These are phyloP conservation scores for Polypterus bichir DNA, from an alignment of 2,113 vertebrate species.

Conservation along the genomic window DNA sequence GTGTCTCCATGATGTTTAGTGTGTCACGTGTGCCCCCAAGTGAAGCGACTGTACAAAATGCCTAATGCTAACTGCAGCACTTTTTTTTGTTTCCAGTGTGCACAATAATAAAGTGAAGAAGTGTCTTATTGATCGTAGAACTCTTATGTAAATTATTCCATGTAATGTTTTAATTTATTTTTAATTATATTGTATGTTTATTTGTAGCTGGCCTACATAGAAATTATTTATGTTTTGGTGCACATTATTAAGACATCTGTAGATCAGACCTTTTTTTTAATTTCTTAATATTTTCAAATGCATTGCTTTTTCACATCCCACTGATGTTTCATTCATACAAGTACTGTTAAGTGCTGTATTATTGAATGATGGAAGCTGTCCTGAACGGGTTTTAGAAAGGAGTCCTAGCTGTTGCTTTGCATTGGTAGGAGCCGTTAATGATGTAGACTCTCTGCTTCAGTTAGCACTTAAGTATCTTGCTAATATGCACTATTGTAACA, in stretches of 20 bases:
- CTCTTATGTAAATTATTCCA: constrained; percentile 68
- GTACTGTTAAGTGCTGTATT: background rate
- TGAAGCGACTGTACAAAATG: constrained; percentile 8
- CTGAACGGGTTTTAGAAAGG: constrained; percentile 19
- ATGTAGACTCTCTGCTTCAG: too few relatives aligned
- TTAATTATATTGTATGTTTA: constrained; percentile 33
- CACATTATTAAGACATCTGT: constrained; percentile 65
- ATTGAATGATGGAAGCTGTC: constrained; percentile 21
- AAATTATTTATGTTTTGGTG: constrained; percentile 82
- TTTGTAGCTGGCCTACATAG: constrained; percentile 97
- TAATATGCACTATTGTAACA: too few relatives aligned
- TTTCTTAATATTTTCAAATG: constrained; percentile 30
- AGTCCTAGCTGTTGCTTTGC: background rate
- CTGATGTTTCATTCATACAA: background rate
- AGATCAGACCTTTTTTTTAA: constrained; percentile 62
- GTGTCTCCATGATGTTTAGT: background rate
- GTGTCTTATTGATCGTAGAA: constrained; percentile 52
- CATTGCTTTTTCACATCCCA: constrained; percentile 15
- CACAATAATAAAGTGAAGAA: constrained; percentile 57
- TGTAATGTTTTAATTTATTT: constrained; percentile 48
- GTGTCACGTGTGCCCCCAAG: constrained; percentile 6
- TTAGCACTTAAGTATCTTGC: too few relatives aligned
- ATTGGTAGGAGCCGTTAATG: too few relatives aligned
- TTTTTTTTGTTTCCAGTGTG: constrained; percentile 66
- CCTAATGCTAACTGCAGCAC: constrained; percentile 29